Base-by-base conservation (phyloP, 2,797 vertebrate species). In the Pseudocheirus occidentalis region DNA sequence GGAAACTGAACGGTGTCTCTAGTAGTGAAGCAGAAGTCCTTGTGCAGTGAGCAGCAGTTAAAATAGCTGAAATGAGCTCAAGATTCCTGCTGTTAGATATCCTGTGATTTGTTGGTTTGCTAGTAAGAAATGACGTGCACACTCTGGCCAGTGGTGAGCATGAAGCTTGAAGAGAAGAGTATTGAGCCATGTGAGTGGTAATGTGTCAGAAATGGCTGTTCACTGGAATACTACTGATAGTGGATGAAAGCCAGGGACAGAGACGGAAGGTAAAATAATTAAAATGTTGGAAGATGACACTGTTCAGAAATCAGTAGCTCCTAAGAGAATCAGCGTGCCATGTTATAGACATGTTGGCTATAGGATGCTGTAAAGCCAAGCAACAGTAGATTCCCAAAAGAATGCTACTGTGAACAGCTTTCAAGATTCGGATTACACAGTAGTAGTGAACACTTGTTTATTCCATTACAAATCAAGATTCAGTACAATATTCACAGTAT, bases 271-370 rank as follows among this genome's bases (percentile, higher is more conserved):
- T 81, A 40, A n/a, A 40, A 50, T 50, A 87, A 50, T 87, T 87
- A 24, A 50, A 10, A 50, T 10, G 24, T 46, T 87, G 73, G 40
- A 11, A 50, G 40, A 27, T 9, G 46, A 93, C 46, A 56, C 40
- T 90, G 27, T 96, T 92, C 34, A 94, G 34, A 1, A 57, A 91
- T 97, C 94, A 91, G 28, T 94, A 34, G 92, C 18, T 40, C 4
- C 66, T 94, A 1, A 95, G 56, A 73, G 24, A 5, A 93, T 96
- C 18, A 92, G 34, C 96, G 46, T 97, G 53, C 54, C 29, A 62
- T 57, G 73, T n/a, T 94, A 55, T 93, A 96, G 93, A 57, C 92
- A 0, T 89, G 62, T 50, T 54, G 90, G n/a, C 56, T 55, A 91
- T 34, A 73, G 46, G 62, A 91, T 59, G n/a, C n/a, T n/a, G n/a